Percentiles rank a stretch among this genome's conserved stretches.
These are phyloP conservation scores for Leptobrachium ailaonicum DNA, from an alignment of 2,113 vertebrate species.

Conservation along the genomic window DNA sequence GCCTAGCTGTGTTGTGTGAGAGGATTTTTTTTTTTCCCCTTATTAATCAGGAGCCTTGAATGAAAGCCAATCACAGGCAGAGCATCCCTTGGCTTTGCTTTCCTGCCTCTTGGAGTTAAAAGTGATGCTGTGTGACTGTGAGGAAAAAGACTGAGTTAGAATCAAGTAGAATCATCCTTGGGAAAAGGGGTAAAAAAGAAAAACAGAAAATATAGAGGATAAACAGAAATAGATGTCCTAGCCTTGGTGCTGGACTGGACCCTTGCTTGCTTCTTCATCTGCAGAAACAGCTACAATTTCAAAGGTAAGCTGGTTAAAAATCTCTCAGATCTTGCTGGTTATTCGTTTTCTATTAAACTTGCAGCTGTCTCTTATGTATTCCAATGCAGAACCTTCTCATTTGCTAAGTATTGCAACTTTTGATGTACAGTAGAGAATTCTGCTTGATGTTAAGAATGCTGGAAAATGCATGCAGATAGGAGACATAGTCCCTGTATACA, in stretches of 20 bases:
- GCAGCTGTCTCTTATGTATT: constrained; percentile 32
- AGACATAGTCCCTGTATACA: constrained; percentile 24
- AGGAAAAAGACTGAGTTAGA: constrained; percentile 70
- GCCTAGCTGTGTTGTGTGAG: constrained; percentile 44
- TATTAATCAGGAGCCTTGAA: constrained; percentile 65
- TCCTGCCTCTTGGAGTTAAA: constrained; percentile 72
- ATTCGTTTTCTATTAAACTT: constrained; percentile 4
- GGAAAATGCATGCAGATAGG: background rate
- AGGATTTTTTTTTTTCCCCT: constrained; percentile 35
- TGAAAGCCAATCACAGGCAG: constrained; percentile 68
- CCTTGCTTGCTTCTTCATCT: constrained; percentile 52
- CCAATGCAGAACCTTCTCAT: constrained; percentile 43
- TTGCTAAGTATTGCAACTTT: constrained; percentile 56
- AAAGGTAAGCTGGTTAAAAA: constrained; percentile 68
- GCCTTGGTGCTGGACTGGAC: constrained; percentile 59
- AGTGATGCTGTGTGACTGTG: constrained; percentile 65
- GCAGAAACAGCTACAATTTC: constrained; percentile 59
- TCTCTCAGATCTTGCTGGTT: constrained; percentile 8
- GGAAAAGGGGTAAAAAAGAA: constrained; percentile 54
- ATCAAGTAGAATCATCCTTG: constrained; percentile 65
- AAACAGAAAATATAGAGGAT: constrained; percentile 55
- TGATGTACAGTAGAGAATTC: constrained; percentile 28
- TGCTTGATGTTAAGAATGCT: background rate
- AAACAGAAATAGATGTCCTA: constrained; percentile 53
- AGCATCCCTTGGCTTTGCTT: constrained; percentile 63